These are phyloP conservation scores for Lagopus leucura DNA, from an alignment of 2,113 vertebrate genomes.

Conservation along the genomic window DNA sequence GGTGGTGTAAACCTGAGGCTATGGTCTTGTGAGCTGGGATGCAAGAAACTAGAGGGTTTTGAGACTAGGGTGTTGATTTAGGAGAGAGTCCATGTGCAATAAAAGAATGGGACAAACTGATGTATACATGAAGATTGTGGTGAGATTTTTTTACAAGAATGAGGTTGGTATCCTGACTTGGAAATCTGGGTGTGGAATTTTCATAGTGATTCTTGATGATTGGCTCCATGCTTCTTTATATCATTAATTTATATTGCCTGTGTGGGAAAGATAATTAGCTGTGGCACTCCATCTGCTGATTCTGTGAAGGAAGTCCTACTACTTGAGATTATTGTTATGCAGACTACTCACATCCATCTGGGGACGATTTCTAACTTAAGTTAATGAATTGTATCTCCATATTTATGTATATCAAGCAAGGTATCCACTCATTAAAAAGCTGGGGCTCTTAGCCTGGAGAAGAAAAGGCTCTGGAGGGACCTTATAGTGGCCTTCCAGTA, in stretches of 20 bases:
- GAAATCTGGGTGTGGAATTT: background rate
- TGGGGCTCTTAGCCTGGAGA: too few species aligned
- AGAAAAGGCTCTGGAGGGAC: too few species aligned
- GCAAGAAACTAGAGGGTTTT: background rate
- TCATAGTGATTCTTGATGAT: background rate
- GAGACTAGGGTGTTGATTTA: background rate
- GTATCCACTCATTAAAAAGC: background rate
- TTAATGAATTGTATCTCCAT: background rate
- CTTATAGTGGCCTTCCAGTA: too few species aligned
- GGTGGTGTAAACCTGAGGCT: background rate
- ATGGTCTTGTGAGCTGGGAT: background rate
- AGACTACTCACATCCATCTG: background rate
- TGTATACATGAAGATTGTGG: background rate
- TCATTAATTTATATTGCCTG: background rate
- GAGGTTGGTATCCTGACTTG: background rate
- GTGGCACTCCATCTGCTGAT: background rate
- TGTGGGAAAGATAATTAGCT: background rate
- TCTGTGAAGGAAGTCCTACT: background rate
- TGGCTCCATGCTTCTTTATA: background rate
- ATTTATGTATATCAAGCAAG: fast-evolving
- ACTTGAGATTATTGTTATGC: background rate
- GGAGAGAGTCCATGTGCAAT: background rate
- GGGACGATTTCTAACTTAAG: background rate
- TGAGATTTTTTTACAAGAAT: background rate
- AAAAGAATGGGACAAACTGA: background rate